phyloP scores from a whole-genome alignment of 2,888 invertebrate genomes.

The Ephialtes manifestator region DNA sequence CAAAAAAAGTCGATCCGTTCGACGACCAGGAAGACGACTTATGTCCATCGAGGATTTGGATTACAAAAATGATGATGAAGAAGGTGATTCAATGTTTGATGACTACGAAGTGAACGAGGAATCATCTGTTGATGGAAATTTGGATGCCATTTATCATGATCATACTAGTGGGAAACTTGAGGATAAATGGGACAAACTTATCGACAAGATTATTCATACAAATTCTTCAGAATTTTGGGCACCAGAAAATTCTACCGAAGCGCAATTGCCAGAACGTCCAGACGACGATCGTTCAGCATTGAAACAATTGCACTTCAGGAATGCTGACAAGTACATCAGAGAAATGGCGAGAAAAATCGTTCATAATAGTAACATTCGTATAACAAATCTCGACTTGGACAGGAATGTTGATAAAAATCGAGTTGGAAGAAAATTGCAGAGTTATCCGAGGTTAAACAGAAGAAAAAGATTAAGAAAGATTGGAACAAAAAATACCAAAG shows the following conservation, averaged over 20 bases:
- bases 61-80: conserved; percentile 50
- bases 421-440: conserved; percentile 45
- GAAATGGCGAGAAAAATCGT: conserved; percentile 65
- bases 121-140: conserved; percentile 9
- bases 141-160: conserved; percentile 16
- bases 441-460: conserved; percentile 21
- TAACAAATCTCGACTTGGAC: conserved; percentile 8
- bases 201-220: conserved; percentile 58
- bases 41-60: conserved; percentile 53
- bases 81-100: conserved; percentile 46
- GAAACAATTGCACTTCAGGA: conserved; percentile 62
- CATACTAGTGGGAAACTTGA: conserved; percentile 30
- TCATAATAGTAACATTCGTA: conserved; percentile 50
- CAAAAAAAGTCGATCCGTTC: conserved; percentile 17
- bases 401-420: not conserved
- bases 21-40: conserved; percentile 59
- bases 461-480: conserved; percentile 4
- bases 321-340: conserved; percentile 68
- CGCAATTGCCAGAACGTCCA: conserved; percentile 18
- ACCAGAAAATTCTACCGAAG: conserved; percentile 15
- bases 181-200: conserved; percentile 59
- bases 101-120: conserved; percentile 32
- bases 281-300: conserved; percentile 40
- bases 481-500: not conserved
- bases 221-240: conserved; percentile 27